Evolutionary conservation across 1,140 invertebrate species (phyloP).

Genomic region (Whitmania pigra): DNA sequence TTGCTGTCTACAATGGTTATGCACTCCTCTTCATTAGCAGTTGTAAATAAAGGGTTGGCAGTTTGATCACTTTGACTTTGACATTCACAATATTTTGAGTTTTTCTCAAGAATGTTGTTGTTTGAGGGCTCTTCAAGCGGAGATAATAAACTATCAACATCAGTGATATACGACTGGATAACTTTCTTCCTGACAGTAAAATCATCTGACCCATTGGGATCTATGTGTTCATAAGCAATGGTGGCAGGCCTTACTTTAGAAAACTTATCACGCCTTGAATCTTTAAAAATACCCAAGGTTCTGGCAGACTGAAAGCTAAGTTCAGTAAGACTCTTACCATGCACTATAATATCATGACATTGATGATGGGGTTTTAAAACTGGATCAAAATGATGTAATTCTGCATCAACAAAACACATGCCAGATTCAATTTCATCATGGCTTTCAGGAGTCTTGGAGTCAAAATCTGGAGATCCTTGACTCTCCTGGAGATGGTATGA

Average conservation of each 20-base stretch:
- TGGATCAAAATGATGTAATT: no score
- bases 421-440: slow-evolving; percentile 3
- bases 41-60: neutral
- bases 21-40: slow-evolving; percentile 11
- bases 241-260: neutral
- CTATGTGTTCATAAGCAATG: neutral
- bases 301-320: neutral
- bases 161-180: neutral
- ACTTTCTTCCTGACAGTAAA: neutral
- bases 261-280: neutral
- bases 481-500: slow-evolving; percentile 37
- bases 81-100: no score
- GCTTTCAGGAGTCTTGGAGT: neutral
- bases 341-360: no score
- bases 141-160: slow-evolving; percentile 10
- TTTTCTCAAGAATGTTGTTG: neutral
- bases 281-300: neutral
- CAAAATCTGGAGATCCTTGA: slow-evolving; percentile 21
- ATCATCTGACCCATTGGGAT: neutral
- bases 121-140: slow-evolving; percentile 7
- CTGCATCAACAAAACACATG: no score
- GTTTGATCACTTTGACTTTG: slow-evolving; percentile 8
- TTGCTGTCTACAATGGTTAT: slow-evolving; percentile 4
- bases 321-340: slow-evolving; percentile 5
- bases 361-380: no score